These are phyloP conservation scores for Eupithecia centaureata DNA, from an alignment of 2,888 invertebrate genomes.

Conservation along the genomic window DNA sequence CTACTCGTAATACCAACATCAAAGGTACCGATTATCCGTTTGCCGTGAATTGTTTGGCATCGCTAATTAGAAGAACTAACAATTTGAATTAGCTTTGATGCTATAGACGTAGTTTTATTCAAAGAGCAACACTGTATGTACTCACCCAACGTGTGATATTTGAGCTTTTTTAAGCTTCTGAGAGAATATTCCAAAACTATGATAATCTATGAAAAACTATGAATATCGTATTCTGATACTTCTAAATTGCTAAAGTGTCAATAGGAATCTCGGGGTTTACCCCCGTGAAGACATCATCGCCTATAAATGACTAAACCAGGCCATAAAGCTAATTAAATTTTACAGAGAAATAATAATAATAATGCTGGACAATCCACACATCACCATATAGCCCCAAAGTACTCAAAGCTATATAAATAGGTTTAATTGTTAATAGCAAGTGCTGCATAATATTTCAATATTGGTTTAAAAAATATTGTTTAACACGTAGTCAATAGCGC, in stretches of 20 bases:
- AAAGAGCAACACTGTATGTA: neutral
- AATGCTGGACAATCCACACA: no score
- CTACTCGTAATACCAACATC: neutral
- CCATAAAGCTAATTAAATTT: no score
- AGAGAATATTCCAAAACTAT: neutral
- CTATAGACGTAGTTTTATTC: neutral
- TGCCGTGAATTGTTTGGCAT: neutral
- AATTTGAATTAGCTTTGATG: constrained; percentile 5
- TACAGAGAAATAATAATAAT: no score
- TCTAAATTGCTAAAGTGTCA: neutral
- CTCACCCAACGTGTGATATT: neutral
- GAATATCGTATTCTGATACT: neutral
- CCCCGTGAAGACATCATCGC: neutral
- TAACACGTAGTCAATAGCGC: constrained; percentile 49
- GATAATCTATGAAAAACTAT: no score
- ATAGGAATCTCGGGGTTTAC: neutral
- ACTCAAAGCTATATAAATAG: no score
- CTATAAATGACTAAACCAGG: neutral
- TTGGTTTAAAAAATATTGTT: constrained; percentile 45
- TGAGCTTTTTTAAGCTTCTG: neutral
- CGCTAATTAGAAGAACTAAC: constrained; percentile 4
- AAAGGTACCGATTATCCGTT: neutral
- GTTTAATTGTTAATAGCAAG: neutral
- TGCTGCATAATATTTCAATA: constrained; percentile 12
- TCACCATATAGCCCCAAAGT: no score